phyloP scores from a whole-genome alignment of 37 sponge, comb jelly and placozoan species.

The Hormiphora californensis region DNA sequence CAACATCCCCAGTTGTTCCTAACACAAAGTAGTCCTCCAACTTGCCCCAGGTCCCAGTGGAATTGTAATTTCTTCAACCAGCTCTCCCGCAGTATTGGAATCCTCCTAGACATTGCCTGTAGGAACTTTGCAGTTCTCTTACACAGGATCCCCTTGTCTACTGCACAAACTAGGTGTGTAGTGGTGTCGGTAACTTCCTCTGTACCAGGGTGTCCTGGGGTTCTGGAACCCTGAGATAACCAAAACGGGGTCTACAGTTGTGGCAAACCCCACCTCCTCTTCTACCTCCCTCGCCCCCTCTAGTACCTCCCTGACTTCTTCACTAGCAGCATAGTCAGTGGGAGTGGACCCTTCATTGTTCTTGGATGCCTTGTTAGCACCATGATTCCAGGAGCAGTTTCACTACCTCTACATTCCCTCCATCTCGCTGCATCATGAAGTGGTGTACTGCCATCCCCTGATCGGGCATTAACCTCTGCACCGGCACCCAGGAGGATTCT shows the following conservation, averaged over 20 bases:
- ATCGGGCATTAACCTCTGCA: conserved; percentile 5
- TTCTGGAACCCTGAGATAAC: background rate
- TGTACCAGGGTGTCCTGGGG: too few relatives aligned
- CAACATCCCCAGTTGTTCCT: background rate
- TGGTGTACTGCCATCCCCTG: conserved; percentile 11
- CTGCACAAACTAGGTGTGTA: conserved; percentile 34
- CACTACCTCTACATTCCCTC: background rate
- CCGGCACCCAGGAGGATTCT: background rate
- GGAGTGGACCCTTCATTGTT: conserved; percentile 25
- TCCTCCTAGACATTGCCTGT: background rate
- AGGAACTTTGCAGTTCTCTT: conserved; percentile 14
- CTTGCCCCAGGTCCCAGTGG: too few relatives aligned
- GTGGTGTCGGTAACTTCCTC: background rate
- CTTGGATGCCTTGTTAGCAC: background rate
- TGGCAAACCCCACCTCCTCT: background rate
- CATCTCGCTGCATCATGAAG: conserved; percentile 26
- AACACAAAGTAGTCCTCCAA: background rate
- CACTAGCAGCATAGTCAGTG: background rate
- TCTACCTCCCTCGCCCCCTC: background rate
- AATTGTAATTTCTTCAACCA: too few relatives aligned
- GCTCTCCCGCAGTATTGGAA: background rate
- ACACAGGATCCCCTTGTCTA: background rate
- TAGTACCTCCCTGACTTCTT: background rate
- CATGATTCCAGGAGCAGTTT: conserved; percentile 18
- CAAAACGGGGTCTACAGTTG: background rate